Evolutionary conservation across 2,888 invertebrate species (phyloP).

Genomic region (Cryptus armator): DNA sequence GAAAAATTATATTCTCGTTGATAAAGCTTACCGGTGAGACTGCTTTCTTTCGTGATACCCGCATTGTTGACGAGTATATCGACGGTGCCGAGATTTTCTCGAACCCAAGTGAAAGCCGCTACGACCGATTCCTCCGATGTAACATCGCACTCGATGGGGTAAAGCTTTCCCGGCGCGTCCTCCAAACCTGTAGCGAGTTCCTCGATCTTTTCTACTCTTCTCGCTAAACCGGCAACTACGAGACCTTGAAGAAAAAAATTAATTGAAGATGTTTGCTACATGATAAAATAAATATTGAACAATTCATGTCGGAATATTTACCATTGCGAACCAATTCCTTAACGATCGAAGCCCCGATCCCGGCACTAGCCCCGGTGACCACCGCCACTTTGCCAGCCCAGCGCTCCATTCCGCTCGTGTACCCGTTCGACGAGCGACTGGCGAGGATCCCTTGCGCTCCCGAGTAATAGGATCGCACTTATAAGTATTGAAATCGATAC

Average conservation of each 20-base stretch:
- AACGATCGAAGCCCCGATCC: constrained; percentile 84
- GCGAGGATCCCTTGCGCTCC: constrained; percentile 18
- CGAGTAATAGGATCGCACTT: constrained; percentile 72
- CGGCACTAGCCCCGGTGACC: constrained; percentile 85
- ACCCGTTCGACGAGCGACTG: constrained; percentile 62
- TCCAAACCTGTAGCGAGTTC: constrained; percentile 74
- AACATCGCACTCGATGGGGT: constrained; percentile 79
- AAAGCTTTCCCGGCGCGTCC: constrained; percentile 79
- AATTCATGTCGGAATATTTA: constrained; percentile 56
- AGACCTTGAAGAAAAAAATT: constrained; percentile 79
- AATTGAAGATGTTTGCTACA: no score
- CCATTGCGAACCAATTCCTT: constrained; percentile 84
- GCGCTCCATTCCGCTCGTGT: constrained; percentile 80
- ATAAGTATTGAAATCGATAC: constrained; percentile 75
- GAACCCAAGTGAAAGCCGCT: constrained; percentile 76
- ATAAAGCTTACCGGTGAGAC: constrained; percentile 75
- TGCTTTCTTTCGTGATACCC: constrained; percentile 82
- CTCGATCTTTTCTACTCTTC: constrained; percentile 84
- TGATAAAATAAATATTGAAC: background rate
- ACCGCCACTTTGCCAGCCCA: constrained; percentile 85
- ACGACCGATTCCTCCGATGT: constrained; percentile 76
- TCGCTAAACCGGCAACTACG: constrained; percentile 83
- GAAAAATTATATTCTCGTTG: background rate
- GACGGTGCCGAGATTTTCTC: constrained; percentile 83
- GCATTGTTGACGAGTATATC: constrained; percentile 86